Evolutionary conservation across 2,113 vertebrate species (phyloP).

Genomic region (Pachycephala philippinensis): DNA sequence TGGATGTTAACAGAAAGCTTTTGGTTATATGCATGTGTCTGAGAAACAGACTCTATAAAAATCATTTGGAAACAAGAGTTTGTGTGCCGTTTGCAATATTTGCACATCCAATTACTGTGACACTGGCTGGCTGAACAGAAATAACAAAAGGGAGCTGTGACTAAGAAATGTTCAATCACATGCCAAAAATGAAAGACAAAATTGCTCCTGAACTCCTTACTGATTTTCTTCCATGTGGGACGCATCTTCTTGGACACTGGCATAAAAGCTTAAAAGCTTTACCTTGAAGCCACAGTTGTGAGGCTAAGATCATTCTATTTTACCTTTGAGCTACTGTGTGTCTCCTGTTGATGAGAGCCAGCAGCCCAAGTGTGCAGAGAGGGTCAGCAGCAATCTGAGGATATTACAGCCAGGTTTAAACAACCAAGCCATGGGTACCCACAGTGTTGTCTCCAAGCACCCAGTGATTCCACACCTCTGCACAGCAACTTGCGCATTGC

Average conservation of each 20-base stretch:
- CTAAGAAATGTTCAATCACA: neutral
- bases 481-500: too few relatives aligned
- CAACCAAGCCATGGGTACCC: accelerated
- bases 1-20: neutral
- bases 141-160: neutral
- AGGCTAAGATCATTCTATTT: neutral
- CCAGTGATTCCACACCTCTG: accelerated
- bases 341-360: neutral
- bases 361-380: neutral
- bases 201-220: neutral
- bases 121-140: neutral
- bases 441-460: neutral
- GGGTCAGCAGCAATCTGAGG: neutral
- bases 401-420: neutral
- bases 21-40: accelerated
- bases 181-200: neutral
- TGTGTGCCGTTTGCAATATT: neutral
- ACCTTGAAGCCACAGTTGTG: neutral
- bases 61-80: neutral
- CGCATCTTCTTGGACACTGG: neutral
- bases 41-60: neutral
- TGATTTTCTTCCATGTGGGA: neutral
- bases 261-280: neutral
- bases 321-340: neutral
- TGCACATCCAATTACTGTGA: neutral